Base-by-base conservation (phyloP, 2,888 invertebrate species). In the Acronicta aceris region DNA sequence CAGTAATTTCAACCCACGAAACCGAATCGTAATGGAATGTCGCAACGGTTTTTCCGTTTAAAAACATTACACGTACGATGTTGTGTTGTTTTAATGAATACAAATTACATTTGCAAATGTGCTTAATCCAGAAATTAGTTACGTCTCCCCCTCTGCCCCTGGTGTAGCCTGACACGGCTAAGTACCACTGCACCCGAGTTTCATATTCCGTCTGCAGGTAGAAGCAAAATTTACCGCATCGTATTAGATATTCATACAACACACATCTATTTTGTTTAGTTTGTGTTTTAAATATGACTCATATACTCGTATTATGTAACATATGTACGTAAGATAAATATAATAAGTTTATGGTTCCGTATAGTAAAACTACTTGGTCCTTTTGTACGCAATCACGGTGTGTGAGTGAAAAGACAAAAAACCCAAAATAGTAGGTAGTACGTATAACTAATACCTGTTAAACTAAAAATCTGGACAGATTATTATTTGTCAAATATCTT, bases 101-200 rank as follows among this genome's bases (percentile, higher is more conserved):
- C 89, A 93, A 93, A 94, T 93, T 92, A 92, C 92, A 84, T 93
- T 94, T 91, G 92, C 92, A 93, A 94, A 94, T 93, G 89, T 90
- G 88, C 88, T 89, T 94, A 94, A 94, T 94, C 93, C 93, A 84
- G 87, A 93, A 93, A 94, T 94, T 93, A 93, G 93, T 93, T 86
- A 86, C 88, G 85, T 81, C 81, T 78, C 66, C 79, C 70, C 65
- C 57, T 57, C 58, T 51, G 15, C 53, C 62, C 71, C 62, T 15
- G 51, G 59, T 38, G 54, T 50, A 15, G 71, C 60, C 57, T 41
- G 46, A 48, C 59, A 57, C 59, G 59, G 64, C 69, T 74, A 71
- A 74, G 71, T 76, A 72, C 65, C 65, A 48, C 55, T 76, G 70
- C 72, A 73, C 58, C 52, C 66, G 64, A 69, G 58, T 59, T 70